A percentile compares a stretch with the other conserved stretches of the same genome.
Evolutionary conservation across 2,797 vertebrate genomes (phyloP).

Genomic region (Tadarida brasiliensis): DNA sequence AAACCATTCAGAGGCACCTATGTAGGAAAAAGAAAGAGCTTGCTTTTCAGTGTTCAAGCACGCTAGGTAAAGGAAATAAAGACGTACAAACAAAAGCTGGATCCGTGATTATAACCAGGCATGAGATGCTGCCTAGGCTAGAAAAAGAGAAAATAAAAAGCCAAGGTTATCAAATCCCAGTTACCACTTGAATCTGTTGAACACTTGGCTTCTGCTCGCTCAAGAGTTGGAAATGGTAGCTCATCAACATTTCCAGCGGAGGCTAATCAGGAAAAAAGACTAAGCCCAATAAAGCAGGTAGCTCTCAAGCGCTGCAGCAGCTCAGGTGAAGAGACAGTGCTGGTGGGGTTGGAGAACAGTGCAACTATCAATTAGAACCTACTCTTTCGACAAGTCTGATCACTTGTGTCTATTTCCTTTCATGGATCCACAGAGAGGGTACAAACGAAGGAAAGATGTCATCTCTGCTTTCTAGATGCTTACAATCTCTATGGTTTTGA

Average conservation of each 20-base stretch:
- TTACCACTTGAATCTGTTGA: not conserved
- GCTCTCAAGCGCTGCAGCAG: not conserved
- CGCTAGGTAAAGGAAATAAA: not conserved
- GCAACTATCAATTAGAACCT: not conserved
- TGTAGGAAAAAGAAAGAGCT: constrained; percentile 2
- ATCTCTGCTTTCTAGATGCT: not conserved
- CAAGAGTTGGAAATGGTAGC: not conserved
- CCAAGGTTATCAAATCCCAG: not conserved
- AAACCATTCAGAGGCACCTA: constrained; percentile 31
- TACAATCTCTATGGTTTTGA: not conserved
- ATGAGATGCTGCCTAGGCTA: not conserved
- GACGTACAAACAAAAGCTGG: not conserved
- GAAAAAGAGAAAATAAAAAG: not conserved
- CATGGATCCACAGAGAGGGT: not conserved
- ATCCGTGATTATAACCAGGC: not conserved
- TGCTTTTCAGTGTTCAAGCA: not conserved
- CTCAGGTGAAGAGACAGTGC: not conserved
- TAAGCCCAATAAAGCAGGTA: not conserved
- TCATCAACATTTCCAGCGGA: not conserved
- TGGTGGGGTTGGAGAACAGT: not conserved
- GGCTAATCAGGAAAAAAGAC: not conserved
- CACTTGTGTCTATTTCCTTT: not conserved
- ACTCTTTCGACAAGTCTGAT: not conserved
- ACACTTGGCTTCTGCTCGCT: not conserved
- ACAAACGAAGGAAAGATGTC: not conserved